Conservation (phyloP, 1,140 invertebrate species). For the Solenopsis invicta region DNA sequence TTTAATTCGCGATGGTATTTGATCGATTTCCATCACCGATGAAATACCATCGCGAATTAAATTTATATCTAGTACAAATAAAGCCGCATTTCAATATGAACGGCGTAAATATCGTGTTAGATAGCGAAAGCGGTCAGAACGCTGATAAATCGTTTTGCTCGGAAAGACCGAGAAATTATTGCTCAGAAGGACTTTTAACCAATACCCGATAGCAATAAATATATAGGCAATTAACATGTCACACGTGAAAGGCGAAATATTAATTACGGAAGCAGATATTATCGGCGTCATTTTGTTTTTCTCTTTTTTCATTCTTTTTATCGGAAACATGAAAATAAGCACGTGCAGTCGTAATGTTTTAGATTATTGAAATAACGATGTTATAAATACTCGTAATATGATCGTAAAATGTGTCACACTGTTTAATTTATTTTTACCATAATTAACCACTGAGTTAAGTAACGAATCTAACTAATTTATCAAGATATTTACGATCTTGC, state of each 20-base stretch:
- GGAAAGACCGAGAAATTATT: conserved; percentile 49
- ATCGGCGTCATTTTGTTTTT: background rate
- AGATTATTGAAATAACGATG: background rate
- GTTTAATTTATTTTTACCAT: conserved; percentile 16
- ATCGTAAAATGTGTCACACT: background rate
- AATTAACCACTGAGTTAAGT: background rate
- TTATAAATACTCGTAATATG: background rate
- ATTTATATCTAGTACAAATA: conserved; percentile 1
- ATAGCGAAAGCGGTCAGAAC: conserved; percentile 33
- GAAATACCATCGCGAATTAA: background rate
- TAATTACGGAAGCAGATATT: conserved; percentile 51
- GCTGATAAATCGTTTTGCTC: conserved; percentile 33
- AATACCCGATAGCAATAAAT: conserved; percentile 21
- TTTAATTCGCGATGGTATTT: no score
- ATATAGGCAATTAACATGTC: conserved; percentile 41
- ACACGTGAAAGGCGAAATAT: conserved; percentile 32
- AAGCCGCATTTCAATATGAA: conserved; percentile 14
- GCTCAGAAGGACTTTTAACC: background rate
- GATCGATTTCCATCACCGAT: conserved; percentile 3
- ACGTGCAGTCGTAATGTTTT: background rate
- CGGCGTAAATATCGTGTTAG: conserved; percentile 14
- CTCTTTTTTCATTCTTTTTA: background rate
- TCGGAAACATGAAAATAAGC: background rate
- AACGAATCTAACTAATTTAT: background rate
- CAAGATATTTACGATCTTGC: conserved; percentile 9